Conservation (phyloP, 2,888 invertebrate genomes). For the Pollenia amentaria region DNA sequence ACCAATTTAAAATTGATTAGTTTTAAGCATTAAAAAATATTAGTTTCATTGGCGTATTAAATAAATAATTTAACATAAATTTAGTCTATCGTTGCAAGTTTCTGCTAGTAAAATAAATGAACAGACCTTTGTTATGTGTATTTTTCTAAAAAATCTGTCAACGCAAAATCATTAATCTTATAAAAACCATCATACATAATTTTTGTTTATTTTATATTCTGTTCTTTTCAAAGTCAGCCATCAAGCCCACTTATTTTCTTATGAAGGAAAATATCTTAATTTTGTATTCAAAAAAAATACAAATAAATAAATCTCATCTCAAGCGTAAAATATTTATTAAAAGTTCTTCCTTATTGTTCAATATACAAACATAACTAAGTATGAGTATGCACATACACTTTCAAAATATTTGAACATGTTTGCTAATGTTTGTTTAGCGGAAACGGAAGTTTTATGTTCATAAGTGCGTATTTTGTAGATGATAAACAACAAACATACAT, state of each 20-base stretch:
- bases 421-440: slow-evolving; percentile 41
- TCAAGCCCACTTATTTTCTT: neutral
- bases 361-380: slow-evolving; percentile 6
- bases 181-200: slow-evolving; percentile 16
- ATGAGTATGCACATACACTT: neutral
- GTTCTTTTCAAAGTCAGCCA: neutral
- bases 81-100: too few relatives aligned
- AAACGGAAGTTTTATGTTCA: slow-evolving; percentile 56
- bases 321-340: slow-evolving; percentile 40
- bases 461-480: neutral
- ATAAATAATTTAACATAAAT: too few relatives aligned
- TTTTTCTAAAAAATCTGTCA: slow-evolving; percentile 12
- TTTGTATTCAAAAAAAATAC: neutral
- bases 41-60: too few relatives aligned
- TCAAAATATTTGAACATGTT: neutral
- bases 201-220: neutral
- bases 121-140: neutral
- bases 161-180: slow-evolving; percentile 17
- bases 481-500: neutral
- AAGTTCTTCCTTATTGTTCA: neutral
- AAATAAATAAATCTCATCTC: neutral
- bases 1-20: too few relatives aligned
- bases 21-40: too few relatives aligned
- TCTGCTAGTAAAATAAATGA: too few relatives aligned
- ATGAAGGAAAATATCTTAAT: neutral